Percentiles rank a stretch among this genome's conserved stretches.
phyloP scores from a whole-genome alignment of 2,113 vertebrate genomes.

The Platanista minor region DNA sequence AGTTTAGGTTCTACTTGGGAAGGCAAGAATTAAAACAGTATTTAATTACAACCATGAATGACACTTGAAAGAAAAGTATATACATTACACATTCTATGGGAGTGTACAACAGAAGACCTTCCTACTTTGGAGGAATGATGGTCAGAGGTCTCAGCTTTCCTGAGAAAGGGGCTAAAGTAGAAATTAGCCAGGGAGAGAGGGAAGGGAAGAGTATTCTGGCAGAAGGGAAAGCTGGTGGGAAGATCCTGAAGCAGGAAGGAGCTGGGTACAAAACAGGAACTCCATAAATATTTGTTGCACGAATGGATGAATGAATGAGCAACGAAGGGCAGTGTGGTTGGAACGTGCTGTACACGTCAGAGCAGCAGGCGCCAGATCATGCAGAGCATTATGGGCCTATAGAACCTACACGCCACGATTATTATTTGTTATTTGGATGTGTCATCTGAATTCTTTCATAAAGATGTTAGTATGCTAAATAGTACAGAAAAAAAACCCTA shows the following conservation, averaged over 20 bases:
- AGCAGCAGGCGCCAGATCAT: not conserved
- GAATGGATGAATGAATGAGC: not conserved
- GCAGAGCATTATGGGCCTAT: not conserved
- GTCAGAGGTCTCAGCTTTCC: not conserved
- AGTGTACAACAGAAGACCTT: not conserved
- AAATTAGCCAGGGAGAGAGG: not conserved
- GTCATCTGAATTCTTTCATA: not conserved
- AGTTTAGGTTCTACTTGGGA: not conserved
- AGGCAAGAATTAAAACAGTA: not conserved
- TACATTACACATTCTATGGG: not conserved
- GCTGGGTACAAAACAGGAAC: not conserved
- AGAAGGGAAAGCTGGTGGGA: not conserved
- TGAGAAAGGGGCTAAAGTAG: not conserved
- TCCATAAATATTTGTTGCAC: not conserved
- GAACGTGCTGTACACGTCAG: not conserved
- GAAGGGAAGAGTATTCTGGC: not conserved
- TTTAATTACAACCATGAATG: not conserved
- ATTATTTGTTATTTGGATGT: not conserved
- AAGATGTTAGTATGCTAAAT: not conserved
- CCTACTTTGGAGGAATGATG: not conserved
- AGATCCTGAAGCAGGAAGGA: not conserved
- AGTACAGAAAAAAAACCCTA: not conserved
- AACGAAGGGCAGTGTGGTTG: not conserved
- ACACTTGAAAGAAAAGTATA: not conserved
- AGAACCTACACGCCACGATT: not conserved